Percentiles rank a stretch among this genome's conserved stretches.
Conservation (phyloP, 2,888 invertebrate species). For the Ctena decussata region DNA sequence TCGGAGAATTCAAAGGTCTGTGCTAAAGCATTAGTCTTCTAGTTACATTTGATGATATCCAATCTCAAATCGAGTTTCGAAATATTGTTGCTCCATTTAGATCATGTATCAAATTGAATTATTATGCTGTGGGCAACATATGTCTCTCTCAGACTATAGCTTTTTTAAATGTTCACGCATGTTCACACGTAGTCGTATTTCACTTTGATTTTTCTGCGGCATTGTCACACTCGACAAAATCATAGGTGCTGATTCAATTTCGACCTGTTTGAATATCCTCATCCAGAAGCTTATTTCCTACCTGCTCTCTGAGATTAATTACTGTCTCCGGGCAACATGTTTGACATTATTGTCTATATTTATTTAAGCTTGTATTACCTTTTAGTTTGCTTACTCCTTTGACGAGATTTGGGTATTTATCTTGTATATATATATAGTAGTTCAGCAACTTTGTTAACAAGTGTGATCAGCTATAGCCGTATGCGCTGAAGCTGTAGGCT, state of each 20-base stretch:
- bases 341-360: slow-evolving; percentile 44
- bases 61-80: slow-evolving; percentile 65
- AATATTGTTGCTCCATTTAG: slow-evolving; percentile 66
- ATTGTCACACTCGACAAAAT: slow-evolving; percentile 57
- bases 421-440: no score
- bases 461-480: slow-evolving; percentile 36
- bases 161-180: slow-evolving; percentile 69
- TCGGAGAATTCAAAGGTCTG: slow-evolving; percentile 63
- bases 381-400: slow-evolving; percentile 43
- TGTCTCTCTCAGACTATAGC: slow-evolving; percentile 66
- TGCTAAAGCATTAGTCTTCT: slow-evolving; percentile 58
- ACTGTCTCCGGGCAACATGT: slow-evolving; percentile 43
- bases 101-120: slow-evolving; percentile 62
- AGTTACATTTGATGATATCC: slow-evolving; percentile 72
- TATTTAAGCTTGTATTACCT: slow-evolving; percentile 27
- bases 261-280: slow-evolving; percentile 58
- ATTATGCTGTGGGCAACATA: slow-evolving; percentile 63
- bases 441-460: not conserved
- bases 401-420: slow-evolving; percentile 39
- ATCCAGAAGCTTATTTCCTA: slow-evolving; percentile 44
- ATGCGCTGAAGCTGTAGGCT: slow-evolving; percentile 24
- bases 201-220: slow-evolving; percentile 46
- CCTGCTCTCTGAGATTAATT: slow-evolving; percentile 48
- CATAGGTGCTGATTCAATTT: slow-evolving; percentile 69
- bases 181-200: slow-evolving; percentile 68